Percentiles rank a stretch among this genome's conserved stretches.
phyloP scores from a whole-genome alignment of 64 coral and sea anemone species.

The Astreopora myriophthalma region DNA sequence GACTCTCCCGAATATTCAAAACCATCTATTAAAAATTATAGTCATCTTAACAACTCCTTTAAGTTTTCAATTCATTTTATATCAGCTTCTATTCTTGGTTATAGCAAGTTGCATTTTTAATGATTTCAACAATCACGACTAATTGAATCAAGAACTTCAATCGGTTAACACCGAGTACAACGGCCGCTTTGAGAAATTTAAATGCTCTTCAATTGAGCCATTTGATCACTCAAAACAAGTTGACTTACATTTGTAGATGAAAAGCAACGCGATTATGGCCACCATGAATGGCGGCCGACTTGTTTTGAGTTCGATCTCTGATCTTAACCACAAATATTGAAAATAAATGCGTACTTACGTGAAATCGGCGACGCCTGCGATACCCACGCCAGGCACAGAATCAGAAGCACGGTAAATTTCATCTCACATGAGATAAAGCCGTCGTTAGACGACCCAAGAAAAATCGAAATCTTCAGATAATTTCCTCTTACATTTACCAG shows the following conservation, averaged over 20 bases:
- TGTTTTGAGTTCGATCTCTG: slow-evolving; percentile 41
- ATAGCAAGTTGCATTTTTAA: slow-evolving; percentile 48
- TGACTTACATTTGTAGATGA: neutral
- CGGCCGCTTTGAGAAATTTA: neutral
- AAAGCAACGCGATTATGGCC: neutral
- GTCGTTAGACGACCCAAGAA: neutral
- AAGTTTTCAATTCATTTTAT: slow-evolving; percentile 28
- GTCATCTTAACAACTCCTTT: neutral
- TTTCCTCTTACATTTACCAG: slow-evolving; percentile 51
- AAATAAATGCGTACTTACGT: slow-evolving; percentile 68
- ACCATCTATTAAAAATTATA: neutral
- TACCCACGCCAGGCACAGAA: slow-evolving; percentile 62
- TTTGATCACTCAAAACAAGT: neutral
- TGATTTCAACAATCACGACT: slow-evolving; percentile 38
- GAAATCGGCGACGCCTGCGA: slow-evolving; percentile 67
- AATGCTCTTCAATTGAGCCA: neutral
- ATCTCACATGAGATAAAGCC: slow-evolving; percentile 75
- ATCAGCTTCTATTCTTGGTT: slow-evolving; percentile 32
- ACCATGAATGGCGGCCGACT: slow-evolving; percentile 29
- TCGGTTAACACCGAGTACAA: neutral
- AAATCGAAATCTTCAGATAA: slow-evolving; percentile 31
- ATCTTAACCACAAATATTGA: slow-evolving; percentile 19
- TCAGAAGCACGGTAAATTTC: slow-evolving; percentile 43
- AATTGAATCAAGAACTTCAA: slow-evolving; percentile 9
- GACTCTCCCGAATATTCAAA: neutral